Conservation (phyloP, 1,140 invertebrate genomes). For the Drosophila rhopaloa region DNA sequence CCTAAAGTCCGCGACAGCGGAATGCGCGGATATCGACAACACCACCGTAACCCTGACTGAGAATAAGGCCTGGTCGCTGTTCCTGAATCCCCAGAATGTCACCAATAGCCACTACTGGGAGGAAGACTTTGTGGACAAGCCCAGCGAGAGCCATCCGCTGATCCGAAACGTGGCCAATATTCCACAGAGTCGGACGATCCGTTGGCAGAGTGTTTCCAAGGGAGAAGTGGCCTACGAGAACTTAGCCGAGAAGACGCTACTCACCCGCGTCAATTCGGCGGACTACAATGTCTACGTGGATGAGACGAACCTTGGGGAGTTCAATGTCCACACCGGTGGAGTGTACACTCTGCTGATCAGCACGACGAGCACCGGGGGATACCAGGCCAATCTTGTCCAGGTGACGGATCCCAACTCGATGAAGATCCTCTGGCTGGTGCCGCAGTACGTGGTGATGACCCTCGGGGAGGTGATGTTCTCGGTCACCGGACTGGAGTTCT, state of each 20-base stretch:
- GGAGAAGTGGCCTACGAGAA: slow-evolving; percentile 35
- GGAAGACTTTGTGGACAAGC: slow-evolving; percentile 70
- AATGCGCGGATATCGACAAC: slow-evolving; percentile 21
- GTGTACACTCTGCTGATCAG: slow-evolving; percentile 87
- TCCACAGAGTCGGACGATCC: slow-evolving; percentile 15
- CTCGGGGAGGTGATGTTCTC: slow-evolving; percentile 95
- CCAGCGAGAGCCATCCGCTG: slow-evolving; percentile 67
- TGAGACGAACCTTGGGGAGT: slow-evolving; percentile 26
- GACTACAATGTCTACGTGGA: slow-evolving; percentile 85
- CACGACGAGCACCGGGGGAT: neutral
- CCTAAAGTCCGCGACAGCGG: neutral
- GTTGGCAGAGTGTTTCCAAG: slow-evolving; percentile 48
- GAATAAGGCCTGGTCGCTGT: slow-evolving; percentile 84
- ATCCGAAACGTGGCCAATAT: slow-evolving; percentile 64
- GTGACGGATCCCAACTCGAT: slow-evolving; percentile 89
- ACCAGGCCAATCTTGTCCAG: slow-evolving; percentile 8
- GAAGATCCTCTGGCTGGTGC: slow-evolving; percentile 93
- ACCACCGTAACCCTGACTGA: neutral
- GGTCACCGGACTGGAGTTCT: slow-evolving; percentile 96
- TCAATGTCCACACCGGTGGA: slow-evolving; percentile 86
- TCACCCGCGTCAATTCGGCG: slow-evolving; percentile 71
- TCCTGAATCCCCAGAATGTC: slow-evolving; percentile 72
- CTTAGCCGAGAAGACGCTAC: slow-evolving; percentile 48
- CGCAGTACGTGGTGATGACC: slow-evolving; percentile 95
- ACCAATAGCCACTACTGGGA: slow-evolving; percentile 20